phyloP scores from a whole-genome alignment of 2,888 invertebrate genomes.

The Trisateles emortualis region DNA sequence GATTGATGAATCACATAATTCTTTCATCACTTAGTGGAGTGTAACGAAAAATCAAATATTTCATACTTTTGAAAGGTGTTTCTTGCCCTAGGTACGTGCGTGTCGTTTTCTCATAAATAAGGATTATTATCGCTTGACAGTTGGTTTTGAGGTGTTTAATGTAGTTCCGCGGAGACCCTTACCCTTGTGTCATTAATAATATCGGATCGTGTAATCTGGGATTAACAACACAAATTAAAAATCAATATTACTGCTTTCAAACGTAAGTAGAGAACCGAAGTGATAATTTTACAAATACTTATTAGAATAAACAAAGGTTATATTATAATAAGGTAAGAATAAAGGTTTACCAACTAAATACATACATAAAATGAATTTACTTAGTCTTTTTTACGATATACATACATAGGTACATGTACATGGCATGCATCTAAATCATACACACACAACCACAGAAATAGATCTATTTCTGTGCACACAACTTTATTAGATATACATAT shows the following conservation, averaged over 20 bases:
- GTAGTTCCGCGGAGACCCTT: constrained; percentile 66
- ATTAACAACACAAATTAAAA: constrained; percentile 73
- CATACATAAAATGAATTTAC: too few relatives aligned
- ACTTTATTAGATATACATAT: too few relatives aligned
- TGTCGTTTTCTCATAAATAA: constrained; percentile 67
- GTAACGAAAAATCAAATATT: constrained; percentile 32
- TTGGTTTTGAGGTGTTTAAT: constrained; percentile 68
- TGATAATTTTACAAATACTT: background rate
- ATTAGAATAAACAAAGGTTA: too few relatives aligned
- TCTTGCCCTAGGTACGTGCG: constrained; percentile 46
- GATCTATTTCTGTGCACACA: too few relatives aligned
- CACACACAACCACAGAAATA: too few relatives aligned
- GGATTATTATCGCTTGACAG: constrained; percentile 66
- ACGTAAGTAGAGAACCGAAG: constrained; percentile 16
- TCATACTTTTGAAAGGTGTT: constrained; percentile 40
- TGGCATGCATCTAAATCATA: too few relatives aligned
- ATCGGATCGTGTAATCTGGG: constrained; percentile 72
- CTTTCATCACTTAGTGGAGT: constrained; percentile 39
- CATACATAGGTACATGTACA: too few relatives aligned
- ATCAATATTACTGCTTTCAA: constrained; percentile 64
- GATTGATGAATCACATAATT: constrained; percentile 10
- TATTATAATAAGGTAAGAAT: too few relatives aligned
- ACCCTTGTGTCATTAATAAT: constrained; percentile 75
- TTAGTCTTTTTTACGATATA: too few relatives aligned
- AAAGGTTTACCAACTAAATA: too few relatives aligned